Evolutionary conservation across 2,113 vertebrate species (phyloP), one percentile per base, ranked within the genome.

Genomic region (Hippocampus mohnikei): DNA sequence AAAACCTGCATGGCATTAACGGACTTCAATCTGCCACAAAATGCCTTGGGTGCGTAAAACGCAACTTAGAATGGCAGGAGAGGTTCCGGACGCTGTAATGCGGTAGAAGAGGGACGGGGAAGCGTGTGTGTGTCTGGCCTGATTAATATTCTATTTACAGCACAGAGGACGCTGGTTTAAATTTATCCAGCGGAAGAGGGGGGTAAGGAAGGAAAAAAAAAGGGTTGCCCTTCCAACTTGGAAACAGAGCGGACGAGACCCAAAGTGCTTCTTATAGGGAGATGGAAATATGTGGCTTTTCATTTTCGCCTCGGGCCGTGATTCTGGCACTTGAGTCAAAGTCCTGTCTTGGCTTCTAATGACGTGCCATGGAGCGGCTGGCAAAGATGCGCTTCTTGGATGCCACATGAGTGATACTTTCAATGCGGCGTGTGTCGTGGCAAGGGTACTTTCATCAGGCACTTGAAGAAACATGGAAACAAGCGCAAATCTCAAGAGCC

Each of bases 81-180:
- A 78, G 48, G 74, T 78, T 66, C 41, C 63, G 67, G 64, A 76
- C 80, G 79, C 73, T 83, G 75, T 84, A 81, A 79, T 82, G 85
- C 83, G 61, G 77, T 61, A 72, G 72, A 85, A 71, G 73, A 56
- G 67, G 62, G 69, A 72, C 70, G 79, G 74, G 50, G 78, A 74
- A 72, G 68, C 33, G 33, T 0, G 33, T 33, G 29, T 5, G 29
- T 33, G 33, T 37, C 80, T 86, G 83, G 81, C 84, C 91, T 90
- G 86, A 92, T 93, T 92, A 90, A 88, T 89, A 92, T 92, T 92
- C 91, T 83, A 67, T 87, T 81, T 89, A 84, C 85, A 90, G 84
- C 70, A 42, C 41, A 86, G 63, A 65, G 83, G 83, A 89, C 85
- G 84, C 82, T 76, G 84, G 81, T 85, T 89, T 93, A 91, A 89